Base-by-base conservation (phyloP, 2,888 invertebrate species). In the Petrolisthes cinctipes region DNA sequence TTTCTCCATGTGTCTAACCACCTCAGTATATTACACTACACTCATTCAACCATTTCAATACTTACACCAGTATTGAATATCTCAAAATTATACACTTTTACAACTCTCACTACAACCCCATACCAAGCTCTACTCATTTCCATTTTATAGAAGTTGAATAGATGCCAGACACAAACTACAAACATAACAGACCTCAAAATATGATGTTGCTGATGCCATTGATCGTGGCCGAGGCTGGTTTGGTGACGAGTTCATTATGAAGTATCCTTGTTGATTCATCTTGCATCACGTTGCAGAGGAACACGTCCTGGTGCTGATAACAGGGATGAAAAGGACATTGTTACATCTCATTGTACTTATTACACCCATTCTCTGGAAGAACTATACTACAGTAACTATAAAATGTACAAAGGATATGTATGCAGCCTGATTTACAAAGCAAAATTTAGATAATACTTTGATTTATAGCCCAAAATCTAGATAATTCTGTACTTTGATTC, bases 211-310 rank as follows among this genome's bases (percentile, higher is more conserved):
- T 2, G 4, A 51, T 7, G n/a, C 57, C 23, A 6, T 20, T 1
- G 37, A 56, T 5, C 66, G 23, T 7, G n/a, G 84, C 1, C 14
- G 54, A 54, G 20, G 53, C 73, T 66, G 79, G 53, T 81, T 66
- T 0, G 87, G 83, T 5, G 88, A 88, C 11, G 88, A 84, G 73
- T 88, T 76, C 84, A 88, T 84, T 4, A 88, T 57, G 4, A 88
- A 11, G 81, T 84, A 88, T 54, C 88, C 84, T 53, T 66, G 66
- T 17, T 23, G 53, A 88, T 76, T 88, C 88, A 88, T 88, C 23
- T n/a, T 84, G 81, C 53, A 51, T 23, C 75, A 23, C 4, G 20
- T 11, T 3, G 56, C 17, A n/a, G 14, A 61, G 37, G 78, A 17
- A 56, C 11, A n/a, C 56, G 54, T 23, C 9, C 4, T 54, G 54